phyloP scores from a whole-genome alignment of 2,113 vertebrate species.

The Semnopithecus entellus region DNA sequence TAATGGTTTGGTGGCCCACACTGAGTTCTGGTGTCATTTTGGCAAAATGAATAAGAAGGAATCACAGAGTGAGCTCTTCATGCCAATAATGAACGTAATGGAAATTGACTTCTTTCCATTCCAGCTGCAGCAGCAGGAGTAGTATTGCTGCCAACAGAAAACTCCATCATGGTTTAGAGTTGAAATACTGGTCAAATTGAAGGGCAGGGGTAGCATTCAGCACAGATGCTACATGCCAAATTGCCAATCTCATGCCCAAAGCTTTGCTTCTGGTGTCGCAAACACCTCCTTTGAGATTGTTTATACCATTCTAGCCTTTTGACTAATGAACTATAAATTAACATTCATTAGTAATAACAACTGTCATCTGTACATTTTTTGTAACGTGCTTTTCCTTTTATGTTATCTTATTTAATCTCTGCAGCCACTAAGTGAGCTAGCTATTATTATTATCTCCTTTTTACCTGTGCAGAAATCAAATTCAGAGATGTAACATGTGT shows the following conservation, averaged over 20 bases:
- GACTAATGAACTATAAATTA: neutral
- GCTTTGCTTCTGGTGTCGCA: neutral
- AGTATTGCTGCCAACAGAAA: conserved; percentile 53
- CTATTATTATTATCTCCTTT: neutral
- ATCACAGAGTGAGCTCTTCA: neutral
- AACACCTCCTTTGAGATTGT: neutral
- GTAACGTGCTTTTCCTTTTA: neutral
- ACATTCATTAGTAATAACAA: neutral
- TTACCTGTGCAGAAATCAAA: conserved; percentile 19
- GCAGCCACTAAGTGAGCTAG: neutral
- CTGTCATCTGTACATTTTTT: neutral
- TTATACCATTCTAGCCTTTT: neutral
- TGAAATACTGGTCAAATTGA: conserved; percentile 64
- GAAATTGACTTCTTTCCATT: conserved; percentile 67
- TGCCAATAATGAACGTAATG: conserved; percentile 48
- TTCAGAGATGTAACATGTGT: neutral
- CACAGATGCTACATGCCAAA: neutral
- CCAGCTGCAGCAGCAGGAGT: conserved; percentile 63
- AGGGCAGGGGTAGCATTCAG: neutral
- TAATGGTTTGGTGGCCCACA: conserved; percentile 15
- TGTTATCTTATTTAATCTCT: neutral
- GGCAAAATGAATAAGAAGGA: conserved; percentile 53
- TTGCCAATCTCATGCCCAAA: neutral
- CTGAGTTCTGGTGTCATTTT: conserved; percentile 46
- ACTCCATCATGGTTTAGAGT: conserved; percentile 43